Conservation (phyloP, 2,113 vertebrate species). For the Psettodes erumei region DNA sequence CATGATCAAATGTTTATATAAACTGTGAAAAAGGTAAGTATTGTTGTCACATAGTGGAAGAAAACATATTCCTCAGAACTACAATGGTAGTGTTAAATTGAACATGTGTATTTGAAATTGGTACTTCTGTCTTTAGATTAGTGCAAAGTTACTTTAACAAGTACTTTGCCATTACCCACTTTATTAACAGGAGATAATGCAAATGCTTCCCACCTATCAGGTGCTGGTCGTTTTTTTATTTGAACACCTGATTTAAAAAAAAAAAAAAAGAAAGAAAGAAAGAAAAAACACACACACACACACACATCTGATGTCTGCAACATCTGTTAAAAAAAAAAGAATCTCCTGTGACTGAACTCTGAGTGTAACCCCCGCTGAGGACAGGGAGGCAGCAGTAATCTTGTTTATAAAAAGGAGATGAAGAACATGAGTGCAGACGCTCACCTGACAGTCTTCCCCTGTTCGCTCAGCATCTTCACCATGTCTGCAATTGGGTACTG, state of each 20-base stretch:
- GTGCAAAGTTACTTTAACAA: neutral
- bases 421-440: neutral
- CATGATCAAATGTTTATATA: too few species aligned
- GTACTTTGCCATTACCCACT: neutral
- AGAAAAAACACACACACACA: too few species aligned
- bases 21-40: too few species aligned
- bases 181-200: neutral
- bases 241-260: neutral
- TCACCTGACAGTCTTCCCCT: conserved; percentile 84
- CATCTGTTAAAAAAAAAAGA: too few species aligned
- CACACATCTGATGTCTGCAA: too few species aligned
- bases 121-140: neutral
- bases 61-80: too few species aligned
- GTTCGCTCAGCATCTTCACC: conserved; percentile 86
- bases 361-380: neutral
- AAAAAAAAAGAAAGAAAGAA: too few species aligned
- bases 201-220: neutral
- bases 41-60: too few species aligned
- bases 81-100: too few species aligned
- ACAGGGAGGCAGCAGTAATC: neutral
- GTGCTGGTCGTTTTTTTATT: neutral
- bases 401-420: neutral
- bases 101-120: too few species aligned
- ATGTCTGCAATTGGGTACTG: conserved; percentile 87
- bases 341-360: neutral